A percentile compares a stretch with the other conserved stretches of the same genome.
phyloP scores from a whole-genome alignment of 1,140 invertebrate species.

The Macrobrachium nipponense region DNA sequence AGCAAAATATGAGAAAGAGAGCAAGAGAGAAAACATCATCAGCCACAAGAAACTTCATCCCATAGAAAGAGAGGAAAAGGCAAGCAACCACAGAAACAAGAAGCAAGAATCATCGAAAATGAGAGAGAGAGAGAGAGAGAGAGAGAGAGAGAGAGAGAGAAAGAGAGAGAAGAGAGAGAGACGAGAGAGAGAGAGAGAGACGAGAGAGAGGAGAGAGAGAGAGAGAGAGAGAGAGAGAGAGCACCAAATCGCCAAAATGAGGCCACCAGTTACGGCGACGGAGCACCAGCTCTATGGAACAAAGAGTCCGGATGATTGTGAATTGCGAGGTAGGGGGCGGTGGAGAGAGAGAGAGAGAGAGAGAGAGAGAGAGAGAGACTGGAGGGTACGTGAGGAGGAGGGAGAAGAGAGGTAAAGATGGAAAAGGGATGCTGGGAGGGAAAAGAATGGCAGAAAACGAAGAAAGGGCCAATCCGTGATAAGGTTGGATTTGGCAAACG shows the following conservation, averaged over 20 bases:
- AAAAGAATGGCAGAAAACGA: background rate
- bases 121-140: background rate
- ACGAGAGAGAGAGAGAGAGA: background rate
- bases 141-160: conserved; percentile 28
- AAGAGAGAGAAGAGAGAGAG: conserved; percentile 26
- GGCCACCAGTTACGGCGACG: too few relatives aligned
- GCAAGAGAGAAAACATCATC: background rate
- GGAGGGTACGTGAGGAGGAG: background rate
- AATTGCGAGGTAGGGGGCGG: background rate
- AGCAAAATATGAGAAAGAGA: conserved; percentile 23
- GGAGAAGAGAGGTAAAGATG: too few relatives aligned
- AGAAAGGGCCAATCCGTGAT: background rate
- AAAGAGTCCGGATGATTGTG: too few relatives aligned
- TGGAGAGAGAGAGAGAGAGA: conserved; percentile 24
- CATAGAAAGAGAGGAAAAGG: background rate
- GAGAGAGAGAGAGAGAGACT: conserved; percentile 28
- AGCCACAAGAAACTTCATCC: background rate
- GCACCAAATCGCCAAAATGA: too few relatives aligned
- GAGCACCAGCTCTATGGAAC: too few relatives aligned
- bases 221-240: conserved; percentile 30
- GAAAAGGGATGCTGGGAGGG: background rate
- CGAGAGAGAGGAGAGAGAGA: background rate
- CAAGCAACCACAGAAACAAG: background rate
- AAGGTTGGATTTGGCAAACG: too few relatives aligned
- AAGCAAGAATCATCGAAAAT: too few relatives aligned